phyloP scores from a whole-genome alignment of 2,797 vertebrate genomes.

The Limosa lapponica region DNA sequence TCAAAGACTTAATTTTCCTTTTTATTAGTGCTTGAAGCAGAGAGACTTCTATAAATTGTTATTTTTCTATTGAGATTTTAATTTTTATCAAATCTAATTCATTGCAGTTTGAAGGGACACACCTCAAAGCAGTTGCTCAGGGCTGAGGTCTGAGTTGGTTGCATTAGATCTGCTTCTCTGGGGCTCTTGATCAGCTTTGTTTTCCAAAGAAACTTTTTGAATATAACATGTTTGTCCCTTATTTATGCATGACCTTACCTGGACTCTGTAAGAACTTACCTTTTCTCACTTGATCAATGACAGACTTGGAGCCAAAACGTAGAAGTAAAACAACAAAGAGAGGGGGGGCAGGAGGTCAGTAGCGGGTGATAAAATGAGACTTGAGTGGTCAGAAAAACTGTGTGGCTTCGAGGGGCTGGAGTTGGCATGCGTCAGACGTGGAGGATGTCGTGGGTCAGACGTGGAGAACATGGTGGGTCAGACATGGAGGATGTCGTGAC shows the following conservation, averaged over 20 bases:
- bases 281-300: background rate
- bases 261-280: background rate
- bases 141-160: background rate
- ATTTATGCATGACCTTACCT: background rate
- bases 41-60: background rate
- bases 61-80: slow-evolving; percentile 4
- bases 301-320: background rate
- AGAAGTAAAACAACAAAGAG: background rate
- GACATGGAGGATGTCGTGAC: background rate
- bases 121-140: background rate
- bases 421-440: background rate
- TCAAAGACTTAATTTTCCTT: slow-evolving; percentile 17
- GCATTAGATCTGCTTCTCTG: background rate
- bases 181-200: background rate
- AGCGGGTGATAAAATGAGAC: background rate
- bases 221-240: background rate
- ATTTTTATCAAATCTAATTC: background rate
- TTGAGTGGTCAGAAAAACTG: background rate
- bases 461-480: too few species aligned
- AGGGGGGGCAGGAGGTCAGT: background rate
- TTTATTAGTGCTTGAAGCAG: slow-evolving; percentile 1
- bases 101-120: background rate
- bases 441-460: background rate
- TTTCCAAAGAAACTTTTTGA: background rate
- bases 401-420: background rate